Conservation (phyloP, 2,113 vertebrate genomes). For the Tinamus guttatus region DNA sequence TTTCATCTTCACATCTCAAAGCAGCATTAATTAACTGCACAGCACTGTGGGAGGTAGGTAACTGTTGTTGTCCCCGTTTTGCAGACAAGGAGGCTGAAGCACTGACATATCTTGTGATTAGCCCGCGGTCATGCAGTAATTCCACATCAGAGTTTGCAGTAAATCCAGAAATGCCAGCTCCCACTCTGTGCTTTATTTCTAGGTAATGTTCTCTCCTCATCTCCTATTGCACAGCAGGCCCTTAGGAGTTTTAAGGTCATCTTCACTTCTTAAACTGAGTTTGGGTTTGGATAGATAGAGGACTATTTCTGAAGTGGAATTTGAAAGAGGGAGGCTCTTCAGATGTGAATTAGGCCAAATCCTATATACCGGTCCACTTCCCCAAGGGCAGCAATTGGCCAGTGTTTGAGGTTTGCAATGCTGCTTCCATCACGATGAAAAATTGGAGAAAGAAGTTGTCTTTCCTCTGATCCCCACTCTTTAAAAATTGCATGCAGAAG, state of each 20-base stretch:
- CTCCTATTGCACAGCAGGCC: background rate
- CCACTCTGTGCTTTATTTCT: background rate
- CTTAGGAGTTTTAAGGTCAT: background rate
- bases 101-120: background rate
- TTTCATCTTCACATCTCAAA: constrained; percentile 56
- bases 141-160: background rate
- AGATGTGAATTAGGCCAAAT: background rate
- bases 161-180: background rate
- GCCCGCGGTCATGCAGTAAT: background rate
- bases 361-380: background rate
- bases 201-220: background rate
- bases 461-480: background rate
- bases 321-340: background rate
- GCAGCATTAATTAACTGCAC: constrained; percentile 36
- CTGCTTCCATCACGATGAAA: background rate
- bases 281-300: background rate
- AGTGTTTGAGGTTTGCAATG: background rate
- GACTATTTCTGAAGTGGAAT: background rate
- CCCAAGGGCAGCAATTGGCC: rapidly evolving
- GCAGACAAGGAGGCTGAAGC: constrained; percentile 11
- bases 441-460: background rate
- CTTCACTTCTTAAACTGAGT: background rate
- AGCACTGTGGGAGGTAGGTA: background rate
- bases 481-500: background rate
- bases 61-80: background rate